Percentiles rank a stretch among this genome's conserved stretches.
Conservation (phyloP, 2,113 vertebrate species). For the Panthera tigris region DNA sequence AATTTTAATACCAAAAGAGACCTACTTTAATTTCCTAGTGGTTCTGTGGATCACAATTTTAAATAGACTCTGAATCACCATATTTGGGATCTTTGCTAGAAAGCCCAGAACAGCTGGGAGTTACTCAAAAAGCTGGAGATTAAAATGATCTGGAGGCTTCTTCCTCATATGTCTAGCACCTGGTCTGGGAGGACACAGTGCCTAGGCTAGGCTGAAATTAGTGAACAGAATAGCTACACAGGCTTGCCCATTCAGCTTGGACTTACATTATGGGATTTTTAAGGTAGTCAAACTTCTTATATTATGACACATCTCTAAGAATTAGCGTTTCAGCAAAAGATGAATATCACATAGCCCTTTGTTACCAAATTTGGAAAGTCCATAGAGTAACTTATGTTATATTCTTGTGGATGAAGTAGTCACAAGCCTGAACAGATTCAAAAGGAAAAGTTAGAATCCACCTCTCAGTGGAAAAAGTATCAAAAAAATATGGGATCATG, state of each 20-base stretch:
- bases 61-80: neutral
- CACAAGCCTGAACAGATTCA: neutral
- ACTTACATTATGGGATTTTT: neutral
- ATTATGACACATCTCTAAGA: neutral
- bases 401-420: neutral
- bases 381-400: neutral
- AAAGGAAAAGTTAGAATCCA: neutral
- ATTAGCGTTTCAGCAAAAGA: neutral
- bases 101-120: neutral
- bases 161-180: neutral
- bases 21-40: neutral
- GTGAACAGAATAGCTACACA: neutral
- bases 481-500: no score
- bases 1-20: neutral
- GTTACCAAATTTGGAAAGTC: neutral
- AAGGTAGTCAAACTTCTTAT: neutral
- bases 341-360: neutral
- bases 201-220: neutral
- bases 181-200: neutral
- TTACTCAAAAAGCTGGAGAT: neutral
- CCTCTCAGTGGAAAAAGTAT: neutral
- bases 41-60: neutral
- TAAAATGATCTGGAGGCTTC: neutral
- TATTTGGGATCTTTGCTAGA: neutral
- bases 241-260: neutral